Evolutionary conservation across 2,113 vertebrate genomes (phyloP).

Genomic region (Illadopsis cleaveri): DNA sequence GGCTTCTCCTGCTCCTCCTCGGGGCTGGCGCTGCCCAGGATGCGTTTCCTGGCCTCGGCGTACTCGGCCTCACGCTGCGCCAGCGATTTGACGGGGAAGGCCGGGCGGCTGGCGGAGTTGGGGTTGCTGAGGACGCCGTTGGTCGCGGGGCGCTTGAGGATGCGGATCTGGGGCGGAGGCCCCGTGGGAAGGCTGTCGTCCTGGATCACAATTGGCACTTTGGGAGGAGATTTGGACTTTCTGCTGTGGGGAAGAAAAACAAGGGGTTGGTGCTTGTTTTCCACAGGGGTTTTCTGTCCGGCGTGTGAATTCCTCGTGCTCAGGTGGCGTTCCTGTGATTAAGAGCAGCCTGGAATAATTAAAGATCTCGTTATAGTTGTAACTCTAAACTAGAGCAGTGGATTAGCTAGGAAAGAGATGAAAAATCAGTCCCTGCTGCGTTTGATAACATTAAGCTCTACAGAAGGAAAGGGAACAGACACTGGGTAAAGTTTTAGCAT

Average conservation of each 20-base stretch:
- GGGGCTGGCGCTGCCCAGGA: conserved; percentile 92
- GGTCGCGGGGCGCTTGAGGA: conserved; percentile 91
- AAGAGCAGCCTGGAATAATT: not conserved
- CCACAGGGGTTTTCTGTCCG: fast-evolving
- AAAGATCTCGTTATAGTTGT: not conserved
- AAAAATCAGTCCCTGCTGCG: not conserved
- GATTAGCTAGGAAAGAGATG: not conserved
- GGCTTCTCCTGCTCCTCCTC: conserved; percentile 92
- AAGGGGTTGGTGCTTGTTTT: not conserved
- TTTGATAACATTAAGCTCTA: not conserved
- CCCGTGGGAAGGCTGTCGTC: conserved; percentile 88
- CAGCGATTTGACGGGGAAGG: conserved; percentile 90
- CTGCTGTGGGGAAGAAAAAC: conserved; percentile 67
- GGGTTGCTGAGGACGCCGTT: conserved; percentile 87
- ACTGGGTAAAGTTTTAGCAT: not conserved
- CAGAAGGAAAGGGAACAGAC: not conserved
- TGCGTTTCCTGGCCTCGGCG: conserved; percentile 93
- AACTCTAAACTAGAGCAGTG: not conserved
- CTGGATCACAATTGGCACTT: conserved; percentile 92
- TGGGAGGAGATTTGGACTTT: conserved; percentile 86
- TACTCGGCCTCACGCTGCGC: conserved; percentile 96
- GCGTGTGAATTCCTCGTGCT: not conserved
- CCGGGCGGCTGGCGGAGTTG: conserved; percentile 79
- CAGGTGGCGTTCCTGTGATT: not conserved
- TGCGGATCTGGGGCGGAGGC: conserved; percentile 93